A percentile compares a stretch with the other conserved stretches of the same genome.
Evolutionary conservation across 1,140 invertebrate species (phyloP).

Genomic region (Phymastichus coffea): DNA sequence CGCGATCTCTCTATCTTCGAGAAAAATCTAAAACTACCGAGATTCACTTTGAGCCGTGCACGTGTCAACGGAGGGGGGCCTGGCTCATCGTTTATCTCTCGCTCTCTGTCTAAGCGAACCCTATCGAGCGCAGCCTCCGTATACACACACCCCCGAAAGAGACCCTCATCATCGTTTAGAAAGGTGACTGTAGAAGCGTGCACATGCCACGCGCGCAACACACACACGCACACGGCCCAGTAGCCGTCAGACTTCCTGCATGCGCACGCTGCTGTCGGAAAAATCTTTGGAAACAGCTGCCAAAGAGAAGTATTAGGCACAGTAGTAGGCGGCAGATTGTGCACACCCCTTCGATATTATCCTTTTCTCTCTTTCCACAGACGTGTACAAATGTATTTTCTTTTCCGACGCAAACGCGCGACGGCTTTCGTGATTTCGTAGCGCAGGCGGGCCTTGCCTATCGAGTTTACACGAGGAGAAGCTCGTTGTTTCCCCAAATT

Average conservation of each 20-base stretch:
- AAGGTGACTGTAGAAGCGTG: background rate
- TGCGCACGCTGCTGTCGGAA: background rate
- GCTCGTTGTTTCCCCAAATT: background rate
- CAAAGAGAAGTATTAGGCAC: too few species aligned
- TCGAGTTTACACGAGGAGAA: too few species aligned
- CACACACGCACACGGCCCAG: background rate
- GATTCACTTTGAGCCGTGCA: too few species aligned
- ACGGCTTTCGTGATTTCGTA: background rate
- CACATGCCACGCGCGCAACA: background rate
- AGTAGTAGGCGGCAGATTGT: conserved; percentile 39
- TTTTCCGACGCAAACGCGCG: too few species aligned
- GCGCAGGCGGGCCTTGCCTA: background rate
- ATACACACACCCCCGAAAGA: too few species aligned
- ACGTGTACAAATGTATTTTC: background rate
- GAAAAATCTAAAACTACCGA: too few species aligned
- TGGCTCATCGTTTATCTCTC: background rate
- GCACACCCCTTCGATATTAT: conserved; percentile 29
- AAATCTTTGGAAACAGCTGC: conserved; percentile 37
- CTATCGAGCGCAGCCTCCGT: too few species aligned
- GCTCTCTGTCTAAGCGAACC: background rate
- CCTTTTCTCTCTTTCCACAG: conserved; percentile 14
- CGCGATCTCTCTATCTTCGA: background rate
- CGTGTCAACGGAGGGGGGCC: too few species aligned
- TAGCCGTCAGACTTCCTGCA: background rate
- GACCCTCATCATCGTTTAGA: conserved; percentile 16